A percentile compares a stretch with the other conserved stretches of the same genome.
These are phyloP conservation scores for Deilephila porcellus DNA, from an alignment of 2,888 invertebrate species.

Conservation along the genomic window DNA sequence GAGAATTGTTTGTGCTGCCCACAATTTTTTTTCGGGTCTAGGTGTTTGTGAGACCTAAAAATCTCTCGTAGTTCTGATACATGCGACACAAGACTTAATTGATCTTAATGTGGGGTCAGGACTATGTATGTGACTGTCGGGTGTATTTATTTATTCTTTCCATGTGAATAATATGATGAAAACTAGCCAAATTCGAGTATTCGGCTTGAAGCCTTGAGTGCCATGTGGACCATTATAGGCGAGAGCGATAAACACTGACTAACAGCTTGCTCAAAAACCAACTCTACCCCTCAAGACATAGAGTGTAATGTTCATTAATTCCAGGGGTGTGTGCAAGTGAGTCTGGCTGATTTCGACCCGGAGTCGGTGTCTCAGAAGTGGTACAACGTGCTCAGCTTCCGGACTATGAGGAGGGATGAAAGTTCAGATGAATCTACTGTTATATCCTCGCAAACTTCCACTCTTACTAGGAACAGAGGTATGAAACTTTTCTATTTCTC, in stretches of 20 bases:
- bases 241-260: slow-evolving; percentile 72
- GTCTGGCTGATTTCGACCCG: slow-evolving; percentile 96
- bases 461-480: slow-evolving; percentile 95
- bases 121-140: too few relatives aligned
- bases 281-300: neutral
- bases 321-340: slow-evolving; percentile 97
- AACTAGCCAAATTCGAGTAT: slow-evolving; percentile 84
- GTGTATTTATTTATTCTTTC: neutral
- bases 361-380: slow-evolving; percentile 92
- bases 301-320: neutral
- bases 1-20: too few relatives aligned
- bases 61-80: too few relatives aligned
- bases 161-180: slow-evolving; percentile 65
- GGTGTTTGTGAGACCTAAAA: too few relatives aligned
- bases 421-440: slow-evolving; percentile 98
- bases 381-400: slow-evolving; percentile 95
- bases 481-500: slow-evolving; percentile 43
- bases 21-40: too few relatives aligned
- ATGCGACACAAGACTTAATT: too few relatives aligned
- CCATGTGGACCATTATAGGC: slow-evolving; percentile 74
- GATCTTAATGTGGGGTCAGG: too few relatives aligned
- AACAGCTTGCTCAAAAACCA: neutral
- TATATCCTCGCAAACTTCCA: slow-evolving; percentile 98
- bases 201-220: slow-evolving; percentile 78
- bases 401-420: slow-evolving; percentile 89